Evolutionary conservation across 2,113 vertebrate species (phyloP), one percentile per base, ranked within the genome.

Genomic region (Plectropomus leopardus): DNA sequence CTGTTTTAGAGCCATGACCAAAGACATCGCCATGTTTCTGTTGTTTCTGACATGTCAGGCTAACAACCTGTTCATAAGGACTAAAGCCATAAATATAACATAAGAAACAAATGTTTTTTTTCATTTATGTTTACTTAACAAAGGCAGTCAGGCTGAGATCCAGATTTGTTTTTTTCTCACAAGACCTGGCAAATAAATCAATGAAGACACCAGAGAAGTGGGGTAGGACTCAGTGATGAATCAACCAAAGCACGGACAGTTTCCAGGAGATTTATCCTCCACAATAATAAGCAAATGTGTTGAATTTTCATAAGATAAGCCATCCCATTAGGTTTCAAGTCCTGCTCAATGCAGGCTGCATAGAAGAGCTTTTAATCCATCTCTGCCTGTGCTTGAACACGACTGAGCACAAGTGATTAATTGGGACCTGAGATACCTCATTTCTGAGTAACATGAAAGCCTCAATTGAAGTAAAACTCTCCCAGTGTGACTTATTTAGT

Each of bases 351-450:
- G 53, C 65, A 28, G 65, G 55, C 70, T 45, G 63, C 23, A 76
- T 14, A 54, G 24, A 28, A 77, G 55, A 73, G 54, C 54, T 63
- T 72, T 60, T 40, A 78, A 84, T 86, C 71, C 40, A 77, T 79
- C 63, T 70, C 19, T 70, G 53, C 36, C 47, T 54, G 24, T 0
- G 53, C n/a, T 71, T 75, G 44, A 71, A 74, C 53, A 55, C 14
- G 3, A 69, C 36, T 42, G 50, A 71, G 71, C 24, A 51, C 70
- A 63, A 58, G 24, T 72, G 32, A 76, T 71, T 77, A 79, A 71
- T 58, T 76, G 42, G 34, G 9, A 70, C 26, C 28, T 50, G n/a
- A 82, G 55, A 72, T 69, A 59, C 44, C 28, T 78, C 5, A 16
- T 72, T 81, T 69, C 45, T 21, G 16, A 82, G n/a, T 6, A 60